Evolutionary conservation across 2,113 vertebrate genomes (phyloP), one percentile per base, ranked within the genome.

Genomic region (Vulpes ferrilata): DNA sequence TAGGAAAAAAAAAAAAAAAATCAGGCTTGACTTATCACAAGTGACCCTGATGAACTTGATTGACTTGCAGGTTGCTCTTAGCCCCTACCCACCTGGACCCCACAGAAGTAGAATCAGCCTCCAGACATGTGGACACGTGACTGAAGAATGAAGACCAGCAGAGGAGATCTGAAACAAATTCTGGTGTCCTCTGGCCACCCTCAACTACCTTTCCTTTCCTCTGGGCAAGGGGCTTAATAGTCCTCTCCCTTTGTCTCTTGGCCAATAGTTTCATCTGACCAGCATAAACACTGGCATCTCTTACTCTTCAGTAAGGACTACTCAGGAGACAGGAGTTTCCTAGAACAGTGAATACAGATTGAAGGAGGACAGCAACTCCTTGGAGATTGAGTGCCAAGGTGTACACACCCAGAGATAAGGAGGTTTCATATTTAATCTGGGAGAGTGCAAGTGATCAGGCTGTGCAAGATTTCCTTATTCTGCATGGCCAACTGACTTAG

Each of bases 391-490:
- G 17, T 55, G 48, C 62, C 5, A 30, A 51, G 35, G 7, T 25
- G 1, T 12, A 30, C 32, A 2, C 20, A 30, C 22, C 43, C 23
- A 51, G 23, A 15, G 53, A 23, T n/a, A 48, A 48, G 71, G 20
- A 25, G 43, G 32, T 0, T 32, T 35, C 23, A 1, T 0, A 0
- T 20, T 38, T 30, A 78, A 19, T 69, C 57, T 51, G 9, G n/a
- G 20, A 51, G 67, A 16, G n/a, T 51, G 27, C 16, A n/a, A 11
- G 64, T 23, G 11, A 1, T 16, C 5, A 27, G 51, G 11, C 59
- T 8, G 5, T 3, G 1, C 16, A 17, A 27, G 23, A 12, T 12
- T 23, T 35, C 25, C 20, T 30, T 9, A 4, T 3, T 88, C 35
- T 51, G 38, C n/a, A 35, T 0, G 2, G 83, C 43, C 59, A 65